Conservation (phyloP, 92 coral and sea anemone genomes). For the Palythoa heliodiscus region DNA sequence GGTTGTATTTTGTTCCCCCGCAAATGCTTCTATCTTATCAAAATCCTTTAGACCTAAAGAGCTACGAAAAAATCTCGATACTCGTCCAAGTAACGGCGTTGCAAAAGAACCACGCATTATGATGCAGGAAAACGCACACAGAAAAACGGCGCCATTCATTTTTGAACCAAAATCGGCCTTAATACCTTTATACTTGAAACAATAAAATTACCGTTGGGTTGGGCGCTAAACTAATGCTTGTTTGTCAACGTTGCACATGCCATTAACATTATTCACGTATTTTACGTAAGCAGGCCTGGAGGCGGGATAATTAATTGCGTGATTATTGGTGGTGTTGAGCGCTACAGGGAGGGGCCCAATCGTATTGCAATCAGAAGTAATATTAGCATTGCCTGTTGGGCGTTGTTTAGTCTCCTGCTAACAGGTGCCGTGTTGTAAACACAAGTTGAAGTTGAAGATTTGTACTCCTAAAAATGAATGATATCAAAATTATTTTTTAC, state of each 20-base stretch:
- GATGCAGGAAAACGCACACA: background rate
- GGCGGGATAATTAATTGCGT: background rate
- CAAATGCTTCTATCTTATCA: background rate
- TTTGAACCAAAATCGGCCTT: background rate
- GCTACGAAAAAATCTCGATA: background rate
- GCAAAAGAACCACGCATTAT: background rate
- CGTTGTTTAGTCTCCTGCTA: background rate
- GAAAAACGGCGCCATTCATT: background rate
- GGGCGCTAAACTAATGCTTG: background rate
- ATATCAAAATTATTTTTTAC: background rate
- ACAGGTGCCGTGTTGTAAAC: background rate
- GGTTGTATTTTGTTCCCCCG: conserved; percentile 4
- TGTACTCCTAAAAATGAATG: no score
- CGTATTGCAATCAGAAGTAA: background rate
- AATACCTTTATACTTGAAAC: background rate
- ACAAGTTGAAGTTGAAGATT: background rate
- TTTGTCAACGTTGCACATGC: background rate
- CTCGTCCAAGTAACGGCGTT: background rate
- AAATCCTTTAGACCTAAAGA: background rate
- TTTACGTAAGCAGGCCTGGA: background rate
- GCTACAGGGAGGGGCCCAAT: background rate
- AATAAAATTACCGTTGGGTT: background rate
- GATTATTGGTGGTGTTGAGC: background rate
- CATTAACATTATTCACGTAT: background rate
- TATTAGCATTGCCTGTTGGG: background rate